A percentile compares a stretch with the other conserved stretches of the same genome.
Evolutionary conservation across 2,888 invertebrate genomes (phyloP).

Genomic region (Lasioglossum leucozonium): DNA sequence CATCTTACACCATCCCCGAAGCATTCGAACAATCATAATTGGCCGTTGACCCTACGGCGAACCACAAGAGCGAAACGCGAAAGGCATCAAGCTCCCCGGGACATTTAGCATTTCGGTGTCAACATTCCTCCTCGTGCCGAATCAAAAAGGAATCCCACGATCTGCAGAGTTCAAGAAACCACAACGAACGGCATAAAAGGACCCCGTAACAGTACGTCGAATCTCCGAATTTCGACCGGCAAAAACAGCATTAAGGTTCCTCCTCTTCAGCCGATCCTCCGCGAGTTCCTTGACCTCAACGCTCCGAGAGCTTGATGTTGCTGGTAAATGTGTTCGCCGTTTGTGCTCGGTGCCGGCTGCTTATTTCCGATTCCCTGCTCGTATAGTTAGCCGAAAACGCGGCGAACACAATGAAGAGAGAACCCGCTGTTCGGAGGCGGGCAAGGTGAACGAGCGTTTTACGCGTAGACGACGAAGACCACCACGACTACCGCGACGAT

Average conservation of each 20-base stretch:
- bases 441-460: constrained; percentile 58
- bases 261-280: constrained; percentile 15
- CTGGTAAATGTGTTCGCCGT: not conserved
- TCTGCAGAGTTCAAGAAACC: not conserved
- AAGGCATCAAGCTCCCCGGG: not conserved
- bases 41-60: not conserved
- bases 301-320: not conserved
- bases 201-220: constrained; percentile 20
- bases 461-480: constrained; percentile 48
- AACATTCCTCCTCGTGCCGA: not conserved
- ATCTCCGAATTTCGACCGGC: constrained; percentile 2
- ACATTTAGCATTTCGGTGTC: not conserved
- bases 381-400: constrained; percentile 41
- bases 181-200: not conserved
- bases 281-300: constrained; percentile 59
- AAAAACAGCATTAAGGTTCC: constrained; percentile 1
- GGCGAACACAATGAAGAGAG: constrained; percentile 20
- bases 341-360: not conserved
- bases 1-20: not conserved
- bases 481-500: constrained; percentile 10
- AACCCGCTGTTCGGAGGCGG: constrained; percentile 14
- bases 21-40: constrained; percentile 1
- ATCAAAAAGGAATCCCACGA: not conserved
- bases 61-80: not conserved
- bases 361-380: constrained; percentile 38